Evolutionary conservation across 2,888 invertebrate genomes (phyloP).

Genomic region (Eupeodes latifasciatus): DNA sequence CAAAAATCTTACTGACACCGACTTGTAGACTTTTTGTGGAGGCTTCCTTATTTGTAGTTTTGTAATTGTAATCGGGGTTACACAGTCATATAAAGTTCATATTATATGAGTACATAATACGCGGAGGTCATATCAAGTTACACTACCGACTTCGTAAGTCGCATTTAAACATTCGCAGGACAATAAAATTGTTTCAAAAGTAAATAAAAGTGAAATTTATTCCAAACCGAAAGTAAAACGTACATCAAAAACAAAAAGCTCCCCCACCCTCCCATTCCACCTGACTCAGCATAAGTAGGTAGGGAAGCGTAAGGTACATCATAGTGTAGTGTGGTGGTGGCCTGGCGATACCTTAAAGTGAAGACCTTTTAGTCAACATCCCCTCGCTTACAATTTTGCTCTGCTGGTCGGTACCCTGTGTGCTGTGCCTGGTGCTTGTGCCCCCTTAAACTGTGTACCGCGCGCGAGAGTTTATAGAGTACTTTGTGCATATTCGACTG

Average conservation of each 20-base stretch:
- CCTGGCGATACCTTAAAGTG: slow-evolving; percentile 46
- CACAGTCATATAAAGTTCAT: background rate
- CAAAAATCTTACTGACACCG: slow-evolving; percentile 38
- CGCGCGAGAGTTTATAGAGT: slow-evolving; percentile 48
- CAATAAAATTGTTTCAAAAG: no score
- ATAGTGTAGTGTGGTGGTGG: background rate
- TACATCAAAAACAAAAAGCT: background rate
- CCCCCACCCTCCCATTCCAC: slow-evolving; percentile 11
- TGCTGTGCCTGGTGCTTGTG: background rate
- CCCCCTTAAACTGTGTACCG: slow-evolving; percentile 34
- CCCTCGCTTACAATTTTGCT: background rate
- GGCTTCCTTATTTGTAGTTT: background rate
- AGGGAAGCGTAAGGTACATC: no score
- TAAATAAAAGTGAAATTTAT: no score
- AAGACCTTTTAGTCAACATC: slow-evolving; percentile 41
- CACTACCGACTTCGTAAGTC: background rate
- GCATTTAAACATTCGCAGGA: no score
- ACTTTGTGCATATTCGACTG: slow-evolving; percentile 75
- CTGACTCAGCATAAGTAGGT: background rate
- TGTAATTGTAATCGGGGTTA: slow-evolving; percentile 11
- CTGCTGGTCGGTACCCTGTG: background rate
- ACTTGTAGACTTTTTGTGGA: slow-evolving; percentile 16
- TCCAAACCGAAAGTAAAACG: slow-evolving; percentile 47
- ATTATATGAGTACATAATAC: background rate
- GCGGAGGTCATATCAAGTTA: slow-evolving; percentile 51